Conservation (phyloP, 2,888 invertebrate genomes). For the Lasioglossum vierecki region DNA sequence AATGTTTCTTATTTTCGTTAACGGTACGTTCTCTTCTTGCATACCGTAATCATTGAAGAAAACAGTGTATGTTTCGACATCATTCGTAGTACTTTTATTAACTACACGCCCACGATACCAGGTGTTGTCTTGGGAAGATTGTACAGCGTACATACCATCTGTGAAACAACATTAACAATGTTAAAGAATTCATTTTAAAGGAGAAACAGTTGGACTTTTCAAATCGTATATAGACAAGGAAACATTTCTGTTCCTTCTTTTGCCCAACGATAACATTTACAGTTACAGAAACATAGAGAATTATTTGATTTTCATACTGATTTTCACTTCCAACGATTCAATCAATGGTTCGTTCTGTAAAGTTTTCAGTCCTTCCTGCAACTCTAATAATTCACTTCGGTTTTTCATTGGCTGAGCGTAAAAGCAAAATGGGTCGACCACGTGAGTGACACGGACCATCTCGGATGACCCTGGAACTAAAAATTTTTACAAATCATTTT, state of each 20-base stretch:
- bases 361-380: neutral
- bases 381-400: slow-evolving; percentile 22
- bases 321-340: slow-evolving; percentile 31
- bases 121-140: slow-evolving; percentile 82
- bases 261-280: neutral
- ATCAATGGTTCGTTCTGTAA: neutral
- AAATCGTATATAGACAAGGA: too few relatives aligned
- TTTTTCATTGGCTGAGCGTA: slow-evolving; percentile 84
- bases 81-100: slow-evolving; percentile 68
- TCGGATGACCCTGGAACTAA: slow-evolving; percentile 36
- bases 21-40: slow-evolving; percentile 84
- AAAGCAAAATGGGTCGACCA: slow-evolving; percentile 87
- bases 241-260: neutral
- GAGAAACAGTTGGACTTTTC: neutral
- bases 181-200: neutral
- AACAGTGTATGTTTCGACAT: slow-evolving; percentile 84
- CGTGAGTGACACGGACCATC: slow-evolving; percentile 81
- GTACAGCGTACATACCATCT: slow-evolving; percentile 58
- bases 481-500: too few relatives aligned
- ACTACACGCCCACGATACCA: slow-evolving; percentile 89
- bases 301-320: slow-evolving; percentile 39
- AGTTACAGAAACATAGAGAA: neutral
- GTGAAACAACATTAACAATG: neutral
- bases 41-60: slow-evolving; percentile 89
- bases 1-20: slow-evolving; percentile 80